Conservation (phyloP, 2,888 invertebrate genomes). For the Drosophila leonis region DNA sequence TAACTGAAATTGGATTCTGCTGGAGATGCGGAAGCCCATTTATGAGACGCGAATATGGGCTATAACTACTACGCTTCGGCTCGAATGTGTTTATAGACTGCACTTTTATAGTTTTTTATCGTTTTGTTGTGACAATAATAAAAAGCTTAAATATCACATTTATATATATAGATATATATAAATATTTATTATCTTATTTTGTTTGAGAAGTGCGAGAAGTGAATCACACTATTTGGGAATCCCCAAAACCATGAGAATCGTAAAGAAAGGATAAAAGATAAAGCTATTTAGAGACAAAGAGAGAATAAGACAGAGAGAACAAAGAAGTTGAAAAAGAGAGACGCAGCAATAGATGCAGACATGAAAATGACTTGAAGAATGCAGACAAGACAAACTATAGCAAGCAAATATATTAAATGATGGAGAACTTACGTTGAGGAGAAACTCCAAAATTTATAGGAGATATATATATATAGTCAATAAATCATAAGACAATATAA, state of each 20-base stretch:
- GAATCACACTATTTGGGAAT: background rate
- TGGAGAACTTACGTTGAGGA: no score
- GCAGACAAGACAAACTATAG: no score
- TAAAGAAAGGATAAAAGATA: no score
- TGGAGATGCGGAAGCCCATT: constrained; percentile 50
- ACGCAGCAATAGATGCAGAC: no score
- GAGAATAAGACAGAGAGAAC: no score
- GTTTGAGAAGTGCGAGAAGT: background rate
- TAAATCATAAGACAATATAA: no score
- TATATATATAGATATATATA: background rate
- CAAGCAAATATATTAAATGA: no score
- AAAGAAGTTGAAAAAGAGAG: no score
- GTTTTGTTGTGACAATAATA: constrained; percentile 28
- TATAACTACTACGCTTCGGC: constrained; percentile 21
- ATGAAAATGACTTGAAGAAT: no score
- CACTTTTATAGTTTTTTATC: constrained; percentile 36
- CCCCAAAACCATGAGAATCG: background rate
- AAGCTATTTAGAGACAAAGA: no score
- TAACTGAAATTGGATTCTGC: constrained; percentile 29
- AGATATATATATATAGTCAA: no score
- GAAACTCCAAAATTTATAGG: no score
- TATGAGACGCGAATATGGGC: constrained; percentile 33
- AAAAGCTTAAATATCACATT: constrained; percentile 22
- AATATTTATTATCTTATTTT: constrained; percentile 3
- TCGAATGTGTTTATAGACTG: constrained; percentile 30